Evolutionary conservation across 2,888 invertebrate species (phyloP), one percentile per base, ranked within the genome.

Genomic region (Drosophila subquinaria): DNA sequence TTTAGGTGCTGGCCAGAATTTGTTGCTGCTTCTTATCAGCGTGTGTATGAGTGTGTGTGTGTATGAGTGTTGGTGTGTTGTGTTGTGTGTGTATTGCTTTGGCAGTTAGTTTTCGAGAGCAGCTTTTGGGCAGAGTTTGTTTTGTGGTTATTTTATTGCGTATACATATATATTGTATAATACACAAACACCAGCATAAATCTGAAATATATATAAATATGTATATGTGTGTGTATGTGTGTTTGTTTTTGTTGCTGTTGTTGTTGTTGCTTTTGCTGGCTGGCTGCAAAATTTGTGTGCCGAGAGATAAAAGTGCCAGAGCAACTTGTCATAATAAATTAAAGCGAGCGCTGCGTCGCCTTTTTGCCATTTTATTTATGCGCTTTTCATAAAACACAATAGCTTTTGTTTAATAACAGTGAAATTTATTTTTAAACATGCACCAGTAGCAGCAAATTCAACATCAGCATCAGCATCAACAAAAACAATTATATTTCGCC

Each of bases 301-400:
- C 81, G 73, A 79, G 82, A 89, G 91, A 91, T 91, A 91, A 91
- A 91, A 91, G 89, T 90, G 91, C 80, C 91, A 90, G 87, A 84
- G 87, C 88, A 91, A 91, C 91, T 91, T 91, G 91, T 91, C 91
- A 91, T 91, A 91, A 91, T 91, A 91, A 91, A 91, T 91, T 78
- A 69, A 57, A 63, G 70, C 69, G 72, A 70, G 50, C 73, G 71
- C 88, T 79, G 84, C 55, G 83, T 81, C 69, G 74, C 82, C 81
- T 82, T 81, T 88, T 84, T 88, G 79, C 76, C 81, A 68, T 79
- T 88, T 85, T 87, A 85, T 89, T 89, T 89, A 90, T 88, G 82
- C 79, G 82, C 76, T 85, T 82, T 89, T 86, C 87, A 86, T 78
- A 85, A 90, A 88, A 80, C 88, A 89, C 89, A 87, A 84, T 84